Evolutionary conservation across 2,888 invertebrate species (phyloP), one percentile per base, ranked within the genome.

Genomic region (Diplolepis rosae): DNA sequence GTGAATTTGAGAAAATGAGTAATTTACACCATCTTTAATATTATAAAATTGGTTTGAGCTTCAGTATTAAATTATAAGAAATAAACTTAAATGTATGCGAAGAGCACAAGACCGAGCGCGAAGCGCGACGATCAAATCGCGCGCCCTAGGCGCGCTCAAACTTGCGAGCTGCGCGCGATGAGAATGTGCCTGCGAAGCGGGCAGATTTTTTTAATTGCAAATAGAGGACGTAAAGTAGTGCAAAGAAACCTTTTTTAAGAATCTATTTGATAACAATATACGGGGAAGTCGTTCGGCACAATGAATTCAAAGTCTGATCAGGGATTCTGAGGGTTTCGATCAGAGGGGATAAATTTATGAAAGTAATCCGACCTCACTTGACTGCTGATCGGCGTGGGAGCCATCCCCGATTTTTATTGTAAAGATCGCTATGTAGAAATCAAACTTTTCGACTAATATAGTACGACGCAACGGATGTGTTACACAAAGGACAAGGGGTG

Each of bases 361-460:
- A 83, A 85, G 85, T 87, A 87, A 88, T 86, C 87, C 82, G 82
- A 76, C 79, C 80, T 85, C 85, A 82, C 83, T 86, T 82, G 85
- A 84, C 84, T 86, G 85, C 82, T 88, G 88, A 88, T 88, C 88
- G 82, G 87, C 88, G 88, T 88, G 88, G 88, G 88, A 88, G 87
- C 87, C 80, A 68, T 56, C 67, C 61, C 50, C 71, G 73, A 76
- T 79, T 78, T 78, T 79, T 77, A 79, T 83, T 81, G 78, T 80
- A 28, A 71, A 68, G 15, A 69, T 35, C 39, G 66, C 52, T 71
- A 71, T 66, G 61, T 76, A 76, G 74, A 70, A 88, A 88, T 88
- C 88, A 87, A 88, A 88, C 85, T 87, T 86, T 85, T 79, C 83
- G 80, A 81, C 82, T 85, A 84, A 87, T 86, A 84, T 85, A 86